These are phyloP conservation scores for Colius striatus DNA, from an alignment of 2,113 vertebrate species.

Conservation along the genomic window DNA sequence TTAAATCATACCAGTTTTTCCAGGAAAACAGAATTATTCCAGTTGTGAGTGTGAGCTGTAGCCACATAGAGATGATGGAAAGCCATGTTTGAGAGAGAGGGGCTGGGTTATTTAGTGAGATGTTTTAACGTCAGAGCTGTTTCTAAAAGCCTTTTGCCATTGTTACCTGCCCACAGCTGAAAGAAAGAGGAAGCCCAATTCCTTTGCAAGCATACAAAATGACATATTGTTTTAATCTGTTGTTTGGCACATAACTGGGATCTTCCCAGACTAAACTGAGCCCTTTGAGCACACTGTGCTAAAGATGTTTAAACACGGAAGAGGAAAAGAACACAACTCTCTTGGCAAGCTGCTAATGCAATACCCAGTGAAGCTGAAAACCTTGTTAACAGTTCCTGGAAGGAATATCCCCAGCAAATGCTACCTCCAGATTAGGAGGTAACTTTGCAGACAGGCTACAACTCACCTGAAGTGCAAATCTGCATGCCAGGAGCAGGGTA, in stretches of 20 bases:
- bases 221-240: background rate
- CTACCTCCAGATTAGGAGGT: background rate
- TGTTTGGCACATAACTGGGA: background rate
- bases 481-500: background rate
- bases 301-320: background rate
- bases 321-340: background rate
- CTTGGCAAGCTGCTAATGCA: background rate
- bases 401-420: background rate
- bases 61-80: rapidly evolving
- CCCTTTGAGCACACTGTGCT: background rate
- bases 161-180: rapidly evolving
- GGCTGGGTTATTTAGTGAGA: background rate
- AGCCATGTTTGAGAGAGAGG: background rate
- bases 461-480: background rate
- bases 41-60: rapidly evolving
- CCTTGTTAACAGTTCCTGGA: no score
- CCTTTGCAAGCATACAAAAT: background rate
- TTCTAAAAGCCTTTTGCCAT: background rate
- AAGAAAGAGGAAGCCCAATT: background rate
- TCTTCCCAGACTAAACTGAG: background rate
- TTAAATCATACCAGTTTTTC: background rate
- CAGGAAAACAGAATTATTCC: background rate
- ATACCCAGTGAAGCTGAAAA: background rate
- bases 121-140: background rate
- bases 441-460: background rate